Conservation (phyloP, 2,888 invertebrate species). For the Cerastis rubricosa region DNA sequence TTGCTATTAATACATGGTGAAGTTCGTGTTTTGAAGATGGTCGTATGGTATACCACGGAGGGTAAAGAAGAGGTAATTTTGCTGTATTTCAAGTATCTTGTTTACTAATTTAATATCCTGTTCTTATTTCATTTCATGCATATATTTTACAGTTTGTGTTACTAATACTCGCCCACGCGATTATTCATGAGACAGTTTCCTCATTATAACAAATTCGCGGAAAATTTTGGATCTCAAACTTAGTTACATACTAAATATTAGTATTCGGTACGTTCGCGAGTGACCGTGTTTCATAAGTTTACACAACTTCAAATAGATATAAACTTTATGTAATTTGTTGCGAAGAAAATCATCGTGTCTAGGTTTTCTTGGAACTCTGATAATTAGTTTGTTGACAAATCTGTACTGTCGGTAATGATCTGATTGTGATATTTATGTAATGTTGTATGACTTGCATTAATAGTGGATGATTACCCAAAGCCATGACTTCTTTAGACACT, state of each 20-base stretch:
- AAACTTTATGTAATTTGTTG: slow-evolving; percentile 38
- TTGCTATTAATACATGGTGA: slow-evolving; percentile 44
- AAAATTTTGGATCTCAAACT: slow-evolving; percentile 41
- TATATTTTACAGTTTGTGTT: slow-evolving; percentile 37
- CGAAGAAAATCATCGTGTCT: slow-evolving; percentile 21
- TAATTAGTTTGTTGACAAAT: slow-evolving; percentile 54
- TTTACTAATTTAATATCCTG: background rate
- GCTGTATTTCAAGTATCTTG: background rate
- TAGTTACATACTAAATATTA: slow-evolving; percentile 59
- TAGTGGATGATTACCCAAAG: background rate
- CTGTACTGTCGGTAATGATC: slow-evolving; percentile 13
- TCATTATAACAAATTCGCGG: slow-evolving; percentile 37
- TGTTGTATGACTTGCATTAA: slow-evolving; percentile 8
- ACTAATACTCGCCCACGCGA: slow-evolving; percentile 11
- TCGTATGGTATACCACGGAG: slow-evolving; percentile 66
- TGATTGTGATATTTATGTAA: slow-evolving; percentile 28
- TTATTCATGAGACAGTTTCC: slow-evolving; percentile 36
- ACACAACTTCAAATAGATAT: slow-evolving; percentile 45
- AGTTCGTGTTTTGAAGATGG: slow-evolving; percentile 58
- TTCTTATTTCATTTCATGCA: background rate
- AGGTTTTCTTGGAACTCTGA: slow-evolving; percentile 26
- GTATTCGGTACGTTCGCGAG: slow-evolving; percentile 11
- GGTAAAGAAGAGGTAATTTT: slow-evolving; percentile 62
- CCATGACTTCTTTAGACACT: background rate
- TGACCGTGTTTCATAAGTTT: slow-evolving; percentile 59